Conservation (phyloP, 2,797 vertebrate genomes). For the Falco novaeseelandiae region DNA sequence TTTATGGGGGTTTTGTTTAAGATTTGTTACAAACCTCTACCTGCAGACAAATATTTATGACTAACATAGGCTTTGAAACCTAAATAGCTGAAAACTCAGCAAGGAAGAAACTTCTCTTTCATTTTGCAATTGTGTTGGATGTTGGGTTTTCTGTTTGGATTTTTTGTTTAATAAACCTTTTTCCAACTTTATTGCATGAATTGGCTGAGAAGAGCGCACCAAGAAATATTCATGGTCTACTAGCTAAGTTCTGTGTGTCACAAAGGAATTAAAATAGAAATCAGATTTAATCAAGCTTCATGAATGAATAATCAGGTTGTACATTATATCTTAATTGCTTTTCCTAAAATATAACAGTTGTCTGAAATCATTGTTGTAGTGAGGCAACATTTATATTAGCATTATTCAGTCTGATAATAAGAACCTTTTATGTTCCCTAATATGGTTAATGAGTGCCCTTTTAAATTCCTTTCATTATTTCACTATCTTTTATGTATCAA, state of each 20-base stretch:
- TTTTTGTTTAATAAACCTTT: not conserved
- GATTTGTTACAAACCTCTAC: not conserved
- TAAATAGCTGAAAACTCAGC: not conserved
- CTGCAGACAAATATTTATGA: not conserved
- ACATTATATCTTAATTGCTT: slow-evolving; percentile 53
- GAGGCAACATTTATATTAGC: not conserved
- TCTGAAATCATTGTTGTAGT: not conserved
- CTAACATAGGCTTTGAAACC: not conserved
- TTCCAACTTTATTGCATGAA: not conserved
- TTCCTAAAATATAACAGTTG: slow-evolving; percentile 33
- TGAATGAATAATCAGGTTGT: slow-evolving; percentile 38
- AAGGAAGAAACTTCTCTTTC: not conserved
- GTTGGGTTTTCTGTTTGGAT: not conserved
- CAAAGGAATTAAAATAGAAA: slow-evolving; percentile 48
- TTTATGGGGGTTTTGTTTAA: not conserved
- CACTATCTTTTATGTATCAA: not conserved
- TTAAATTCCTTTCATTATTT: not conserved
- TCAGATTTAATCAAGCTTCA: slow-evolving; percentile 32
- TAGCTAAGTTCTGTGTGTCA: not conserved
- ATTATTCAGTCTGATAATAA: not conserved
- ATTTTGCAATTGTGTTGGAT: not conserved
- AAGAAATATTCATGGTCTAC: not conserved
- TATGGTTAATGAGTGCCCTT: not conserved
- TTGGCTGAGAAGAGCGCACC: not conserved
- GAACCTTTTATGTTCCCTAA: not conserved